These are phyloP conservation scores for Anabas testudineus DNA, from an alignment of 2,797 vertebrate species.

Conservation along the genomic window DNA sequence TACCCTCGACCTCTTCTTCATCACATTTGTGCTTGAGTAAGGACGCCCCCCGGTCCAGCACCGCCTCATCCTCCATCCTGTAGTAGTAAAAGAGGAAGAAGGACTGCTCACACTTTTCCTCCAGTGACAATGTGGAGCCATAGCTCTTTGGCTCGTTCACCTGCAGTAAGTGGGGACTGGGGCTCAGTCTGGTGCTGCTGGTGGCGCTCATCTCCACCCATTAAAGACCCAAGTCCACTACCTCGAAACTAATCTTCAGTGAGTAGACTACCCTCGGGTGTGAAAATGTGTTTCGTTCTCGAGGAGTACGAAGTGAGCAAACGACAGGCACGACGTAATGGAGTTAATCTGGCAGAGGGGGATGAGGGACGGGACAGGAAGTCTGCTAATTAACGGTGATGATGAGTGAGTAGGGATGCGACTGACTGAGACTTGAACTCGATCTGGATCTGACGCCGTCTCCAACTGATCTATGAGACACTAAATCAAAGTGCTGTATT, in stretches of 20 bases:
- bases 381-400: constrained; percentile 79
- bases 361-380: constrained; percentile 69
- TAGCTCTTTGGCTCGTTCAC: constrained; percentile 89
- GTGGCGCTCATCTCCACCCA: constrained; percentile 71
- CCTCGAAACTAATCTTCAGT: not conserved
- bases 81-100: constrained; percentile 99
- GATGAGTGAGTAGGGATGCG: constrained; percentile 21
- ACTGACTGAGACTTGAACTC: constrained; percentile 18
- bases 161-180: constrained; percentile 83
- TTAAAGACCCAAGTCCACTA: constrained; percentile 35
- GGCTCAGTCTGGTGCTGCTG: constrained; percentile 73
- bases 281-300: constrained; percentile 73
- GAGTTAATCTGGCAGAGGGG: constrained; percentile 77
- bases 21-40: constrained; percentile 95
- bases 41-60: constrained; percentile 96
- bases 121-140: constrained; percentile 87
- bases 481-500: constrained; percentile 3
- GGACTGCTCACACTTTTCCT: constrained; percentile 97
- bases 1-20: constrained; percentile 97
- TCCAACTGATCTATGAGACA: not conserved
- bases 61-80: constrained; percentile 99
- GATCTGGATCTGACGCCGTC: not conserved
- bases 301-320: constrained; percentile 73
- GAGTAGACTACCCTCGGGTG: constrained; percentile 3
- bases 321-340: constrained; percentile 69